Evolutionary conservation across 2,113 vertebrate genomes (phyloP), one percentile per base, ranked within the genome.

Genomic region (Cheirogaleus medius): DNA sequence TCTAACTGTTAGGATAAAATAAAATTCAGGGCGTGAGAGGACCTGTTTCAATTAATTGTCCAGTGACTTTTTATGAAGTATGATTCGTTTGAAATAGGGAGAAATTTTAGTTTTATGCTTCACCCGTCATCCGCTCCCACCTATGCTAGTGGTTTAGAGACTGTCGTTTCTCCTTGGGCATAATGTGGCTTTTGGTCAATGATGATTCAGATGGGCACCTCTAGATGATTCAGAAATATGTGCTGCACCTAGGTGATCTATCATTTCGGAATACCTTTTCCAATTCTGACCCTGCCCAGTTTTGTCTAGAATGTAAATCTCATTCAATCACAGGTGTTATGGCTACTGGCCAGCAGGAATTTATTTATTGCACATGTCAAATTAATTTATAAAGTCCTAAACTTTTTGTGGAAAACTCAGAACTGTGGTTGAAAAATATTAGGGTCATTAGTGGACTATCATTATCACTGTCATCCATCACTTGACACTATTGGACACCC

Each of bases 141-240:
- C 44, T 69, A 20, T 54, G 20, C 37, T 34, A 18, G 32, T 32
- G 90, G 77, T 87, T 37, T 64, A 32, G 66, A 87, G 49, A 81
- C 27, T 69, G 4, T n/a, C 78, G 76, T 82, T 91, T 83, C 74
- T 69, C 54, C 64, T 39, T 58, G 39, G 58, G 39, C 90, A 13
- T 63, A 74, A 69, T 13, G 29, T 77, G 52, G 42, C 58, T 95
- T 88, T 69, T 82, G 94, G 88, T 93, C 49, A 80, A 1, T 69
- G 93, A 78, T 97, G 93, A 97, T 64, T 97, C 96, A 97, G 52
- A 42, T 20, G 71, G 89, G 54, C 69, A 92, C 11, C 69, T 49
- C 69, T 5, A 52, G 34, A n/a, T 96, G 93, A 97, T 66, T 97
- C 96, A 97, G 82, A 93, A 52, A 74, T 42, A 23, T 58, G 71